Evolutionary conservation across 64 coral and sea anemone genomes (phyloP).

Genomic region (Trachythela sp.): DNA sequence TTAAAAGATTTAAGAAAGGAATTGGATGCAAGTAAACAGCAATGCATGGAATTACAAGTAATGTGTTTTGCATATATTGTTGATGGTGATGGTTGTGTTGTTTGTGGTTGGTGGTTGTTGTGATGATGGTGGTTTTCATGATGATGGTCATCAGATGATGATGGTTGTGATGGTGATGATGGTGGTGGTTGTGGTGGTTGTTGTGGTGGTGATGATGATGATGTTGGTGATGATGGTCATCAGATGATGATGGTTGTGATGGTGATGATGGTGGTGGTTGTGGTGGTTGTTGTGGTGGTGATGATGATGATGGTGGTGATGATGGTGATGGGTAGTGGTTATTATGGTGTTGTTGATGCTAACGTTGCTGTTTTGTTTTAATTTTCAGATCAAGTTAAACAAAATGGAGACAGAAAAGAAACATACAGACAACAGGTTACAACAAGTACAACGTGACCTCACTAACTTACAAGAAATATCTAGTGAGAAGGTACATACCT

Average conservation of each 20-base stretch:
- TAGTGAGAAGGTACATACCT: background rate
- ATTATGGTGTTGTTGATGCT: background rate
- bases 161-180: too few species aligned
- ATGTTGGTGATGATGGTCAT: too few species aligned
- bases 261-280: too few species aligned
- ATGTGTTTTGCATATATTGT: background rate
- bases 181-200: background rate
- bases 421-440: background rate
- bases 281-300: background rate
- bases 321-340: background rate
- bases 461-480: background rate
- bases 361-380: background rate
- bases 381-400: background rate
- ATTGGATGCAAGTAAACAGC: background rate
- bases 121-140: background rate
- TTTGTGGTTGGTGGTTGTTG: background rate
- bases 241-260: background rate
- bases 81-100: background rate
- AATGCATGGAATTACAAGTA: conserved; percentile 10
- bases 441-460: background rate
- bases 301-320: too few species aligned
- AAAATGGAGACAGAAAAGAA: conserved; percentile 22
- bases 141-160: background rate
- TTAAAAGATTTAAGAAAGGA: conserved; percentile 12
- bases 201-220: too few species aligned